Evolutionary conservation across 2,113 vertebrate genomes (phyloP), one percentile per base, ranked within the genome.

Genomic region (Danionella cerebrum): DNA sequence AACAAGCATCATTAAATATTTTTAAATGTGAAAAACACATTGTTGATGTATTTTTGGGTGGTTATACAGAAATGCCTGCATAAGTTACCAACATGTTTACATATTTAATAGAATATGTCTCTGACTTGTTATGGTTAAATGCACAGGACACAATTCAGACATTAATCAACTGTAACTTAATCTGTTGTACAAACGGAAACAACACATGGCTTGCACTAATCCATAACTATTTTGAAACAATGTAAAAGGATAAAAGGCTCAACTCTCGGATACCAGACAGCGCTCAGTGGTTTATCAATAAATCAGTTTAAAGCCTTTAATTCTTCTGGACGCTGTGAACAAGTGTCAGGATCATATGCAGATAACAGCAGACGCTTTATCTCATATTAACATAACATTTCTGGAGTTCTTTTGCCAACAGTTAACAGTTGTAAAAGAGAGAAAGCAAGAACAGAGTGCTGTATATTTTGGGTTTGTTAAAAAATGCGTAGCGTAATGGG

Each of bases 231-330:
- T 64, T 52, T 39, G 22, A 22, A 36, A 42, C 39, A 44, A 21
- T 48, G 25, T 27, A 18, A 41, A 19, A 38, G 60, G 69, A 72
- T 14, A 69, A 52, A 48, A 11, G 47, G 22, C 13, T 22, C 52
- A 27, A 21, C 42, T 53, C 24, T 31, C 13, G 24, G 38, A 57
- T 21, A 31, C 11, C 19, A 50, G 11, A 45, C 27, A 19, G 53
- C 60, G 60, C 54, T 22, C 59, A 48, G 27, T 48, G 14, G 4
- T 33, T 42, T 64, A 60, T 82, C 79, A 77, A 60, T 80, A 70
- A 71, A 70, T 33, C 14, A 14, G 21, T 27, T 47, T 48, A 72
- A 50, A 71, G 51, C 44, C 29, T 11, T 5, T 65, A 65, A 69
- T 65, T 33, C 42, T 22, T 16, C 18, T 48, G 68, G 64, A 48